These are phyloP conservation scores for Molanna angustata DNA, from an alignment of 2,888 invertebrate species.

Conservation along the genomic window DNA sequence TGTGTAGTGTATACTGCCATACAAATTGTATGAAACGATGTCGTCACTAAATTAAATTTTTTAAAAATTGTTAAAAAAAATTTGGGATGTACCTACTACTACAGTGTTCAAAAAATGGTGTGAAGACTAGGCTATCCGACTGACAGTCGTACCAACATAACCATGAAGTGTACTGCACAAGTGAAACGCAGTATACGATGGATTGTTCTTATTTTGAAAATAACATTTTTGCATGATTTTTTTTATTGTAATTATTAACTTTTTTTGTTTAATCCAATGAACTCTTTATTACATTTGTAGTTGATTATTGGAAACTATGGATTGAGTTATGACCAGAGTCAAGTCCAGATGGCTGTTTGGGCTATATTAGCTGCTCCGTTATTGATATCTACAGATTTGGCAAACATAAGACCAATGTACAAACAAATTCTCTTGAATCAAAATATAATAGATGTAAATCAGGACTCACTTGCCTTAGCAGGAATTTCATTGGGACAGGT, in stretches of 20 bases:
- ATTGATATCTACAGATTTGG: slow-evolving; percentile 68
- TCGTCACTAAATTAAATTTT: too few relatives aligned
- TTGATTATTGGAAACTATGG: slow-evolving; percentile 62
- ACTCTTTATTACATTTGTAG: slow-evolving; percentile 36
- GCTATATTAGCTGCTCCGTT: slow-evolving; percentile 68
- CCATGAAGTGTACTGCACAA: too few relatives aligned
- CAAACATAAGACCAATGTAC: slow-evolving; percentile 56
- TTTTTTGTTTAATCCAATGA: not conserved
- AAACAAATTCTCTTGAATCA: slow-evolving; percentile 62
- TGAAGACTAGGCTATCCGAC: too few relatives aligned
- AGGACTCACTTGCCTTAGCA: slow-evolving; percentile 50
- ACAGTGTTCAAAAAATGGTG: too few relatives aligned
- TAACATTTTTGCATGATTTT: not conserved
- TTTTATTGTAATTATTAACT: too few relatives aligned
- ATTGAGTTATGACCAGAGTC: slow-evolving; percentile 63
- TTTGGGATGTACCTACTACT: too few relatives aligned
- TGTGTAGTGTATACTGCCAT: too few relatives aligned
- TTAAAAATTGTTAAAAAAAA: too few relatives aligned
- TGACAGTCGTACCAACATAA: too few relatives aligned
- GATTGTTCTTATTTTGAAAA: too few relatives aligned
- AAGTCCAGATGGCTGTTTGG: slow-evolving; percentile 75
- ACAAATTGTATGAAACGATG: too few relatives aligned
- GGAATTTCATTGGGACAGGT: slow-evolving; percentile 19
- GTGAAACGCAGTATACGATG: too few relatives aligned
- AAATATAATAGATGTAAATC: slow-evolving; percentile 51